Evolutionary conservation across 2,797 vertebrate genomes (phyloP).

Genomic region (Meda fulgida): DNA sequence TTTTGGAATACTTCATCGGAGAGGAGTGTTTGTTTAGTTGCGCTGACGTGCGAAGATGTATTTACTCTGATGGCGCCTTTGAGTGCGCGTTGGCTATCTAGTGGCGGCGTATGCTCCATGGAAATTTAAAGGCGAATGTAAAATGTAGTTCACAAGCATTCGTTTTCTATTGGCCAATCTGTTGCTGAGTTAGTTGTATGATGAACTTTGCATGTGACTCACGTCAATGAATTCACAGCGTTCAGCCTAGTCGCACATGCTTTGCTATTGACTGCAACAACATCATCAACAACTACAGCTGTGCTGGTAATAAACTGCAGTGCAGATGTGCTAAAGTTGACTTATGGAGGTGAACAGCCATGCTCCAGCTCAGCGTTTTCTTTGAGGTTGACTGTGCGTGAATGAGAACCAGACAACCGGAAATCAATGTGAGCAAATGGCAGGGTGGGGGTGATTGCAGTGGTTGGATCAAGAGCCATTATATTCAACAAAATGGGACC

Average conservation of each 20-base stretch:
- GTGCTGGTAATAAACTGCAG: constrained; percentile 27
- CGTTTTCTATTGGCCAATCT: constrained; percentile 44
- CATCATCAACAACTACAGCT: constrained; percentile 26
- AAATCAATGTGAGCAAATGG: constrained; percentile 52
- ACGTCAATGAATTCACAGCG: constrained; percentile 18
- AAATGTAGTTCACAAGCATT: constrained; percentile 53
- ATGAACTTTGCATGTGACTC: constrained; percentile 48
- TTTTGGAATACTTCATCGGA: constrained; percentile 50
- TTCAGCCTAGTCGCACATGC: constrained; percentile 3
- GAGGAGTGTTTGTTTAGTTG: constrained; percentile 49
- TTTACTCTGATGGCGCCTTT: constrained; percentile 32
- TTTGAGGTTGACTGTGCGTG: constrained; percentile 25
- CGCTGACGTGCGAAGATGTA: constrained; percentile 40
- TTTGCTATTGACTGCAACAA: constrained; percentile 36
- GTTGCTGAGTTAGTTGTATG: constrained; percentile 21
- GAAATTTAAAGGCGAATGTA: constrained; percentile 45
- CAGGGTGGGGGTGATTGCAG: constrained; percentile 49
- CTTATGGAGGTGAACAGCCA: constrained; percentile 47
- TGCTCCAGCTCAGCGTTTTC: constrained; percentile 39
- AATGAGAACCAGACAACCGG: constrained; percentile 16
- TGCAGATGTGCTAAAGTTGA: constrained; percentile 36
- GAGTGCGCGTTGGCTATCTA: constrained; percentile 27
- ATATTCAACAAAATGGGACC: constrained; percentile 53
- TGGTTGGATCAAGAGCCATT: constrained; percentile 62
- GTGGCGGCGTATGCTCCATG: constrained; percentile 48